Evolutionary conservation across 2,113 vertebrate genomes (phyloP).

Genomic region (Cyphomyrus plagiostoma): DNA sequence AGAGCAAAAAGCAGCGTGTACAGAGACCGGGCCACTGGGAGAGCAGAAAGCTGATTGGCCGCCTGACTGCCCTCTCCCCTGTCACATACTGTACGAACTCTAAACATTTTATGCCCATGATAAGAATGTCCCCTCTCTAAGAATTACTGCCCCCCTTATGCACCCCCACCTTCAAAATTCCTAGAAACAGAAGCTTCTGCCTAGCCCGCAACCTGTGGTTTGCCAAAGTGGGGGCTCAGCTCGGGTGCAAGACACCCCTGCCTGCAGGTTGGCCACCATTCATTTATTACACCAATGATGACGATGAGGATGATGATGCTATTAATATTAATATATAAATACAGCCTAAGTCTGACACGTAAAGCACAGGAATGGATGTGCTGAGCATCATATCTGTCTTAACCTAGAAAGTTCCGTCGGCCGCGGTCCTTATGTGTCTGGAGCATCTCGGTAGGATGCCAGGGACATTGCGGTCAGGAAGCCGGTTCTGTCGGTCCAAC

Average conservation of each 20-base stretch:
- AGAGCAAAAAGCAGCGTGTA: background rate
- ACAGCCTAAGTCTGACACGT: background rate
- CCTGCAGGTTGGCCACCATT: background rate
- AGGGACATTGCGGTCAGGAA: background rate
- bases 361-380: background rate
- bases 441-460: background rate
- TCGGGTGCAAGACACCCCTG: background rate
- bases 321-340: conserved; percentile 1
- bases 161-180: background rate
- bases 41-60: background rate
- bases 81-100: background rate
- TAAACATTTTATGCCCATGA: background rate
- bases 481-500: background rate
- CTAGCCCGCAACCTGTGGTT: background rate
- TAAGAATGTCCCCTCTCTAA: background rate
- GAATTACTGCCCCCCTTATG: background rate
- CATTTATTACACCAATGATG: background rate
- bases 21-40: background rate
- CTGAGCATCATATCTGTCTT: background rate
- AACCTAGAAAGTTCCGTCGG: background rate
- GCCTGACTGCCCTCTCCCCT: background rate
- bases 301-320: background rate
- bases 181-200: background rate
- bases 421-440: background rate
- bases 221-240: background rate